Base-by-base conservation (phyloP, 92 coral and sea anemone species). In the Palythoa grandis region DNA sequence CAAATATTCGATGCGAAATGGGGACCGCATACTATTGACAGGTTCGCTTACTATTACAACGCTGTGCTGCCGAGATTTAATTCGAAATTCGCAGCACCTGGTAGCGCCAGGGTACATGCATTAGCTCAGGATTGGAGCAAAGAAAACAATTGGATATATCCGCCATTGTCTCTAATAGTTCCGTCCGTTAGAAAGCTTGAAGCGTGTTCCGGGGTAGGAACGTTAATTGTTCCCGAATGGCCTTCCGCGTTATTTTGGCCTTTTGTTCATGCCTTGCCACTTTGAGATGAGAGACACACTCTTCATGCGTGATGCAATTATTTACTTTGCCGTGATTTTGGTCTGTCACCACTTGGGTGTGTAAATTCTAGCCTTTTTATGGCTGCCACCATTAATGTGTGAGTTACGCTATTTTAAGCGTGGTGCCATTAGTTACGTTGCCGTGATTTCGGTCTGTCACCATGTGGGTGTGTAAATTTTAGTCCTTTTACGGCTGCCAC, bases 221-320 rank as follows among this genome's bases (percentile, higher is more conserved):
- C 60, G 7, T 29, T 66, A 11, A 52, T 87, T 69, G 56, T 72
- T 15, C 90, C 86, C 3, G 82, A 87, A 37, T 87, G 86, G 87
- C 35, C 35, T 29, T 29, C 35, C 35, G 1, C 35, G 1, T 29
- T 29, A 29, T 29, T 29, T 29, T 29, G 82, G 82, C 87, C 87
- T 2, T 71, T 67, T 54, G 57, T 82, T 29, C 82, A 35, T 82
- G 43, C 69, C 8, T 22, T 68, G 29, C 11, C 72, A 68, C 37
- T 17, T 19, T 68, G 5, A 72, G 3, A 16, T 39, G 24, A 24
- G 23, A 70, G 40, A 19, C 11, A 24, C 48, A 20, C 74, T 70
- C 14, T 70, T 70, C 11, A 20, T 70, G 35, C 9, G 20, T 29
- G 76, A 20, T 29, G 76, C 1, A 7, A 72, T 11, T 38, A 37